A percentile compares a stretch with the other conserved stretches of the same genome.
phyloP scores from a whole-genome alignment of 2,888 invertebrate genomes.

The Phoronis australis region DNA sequence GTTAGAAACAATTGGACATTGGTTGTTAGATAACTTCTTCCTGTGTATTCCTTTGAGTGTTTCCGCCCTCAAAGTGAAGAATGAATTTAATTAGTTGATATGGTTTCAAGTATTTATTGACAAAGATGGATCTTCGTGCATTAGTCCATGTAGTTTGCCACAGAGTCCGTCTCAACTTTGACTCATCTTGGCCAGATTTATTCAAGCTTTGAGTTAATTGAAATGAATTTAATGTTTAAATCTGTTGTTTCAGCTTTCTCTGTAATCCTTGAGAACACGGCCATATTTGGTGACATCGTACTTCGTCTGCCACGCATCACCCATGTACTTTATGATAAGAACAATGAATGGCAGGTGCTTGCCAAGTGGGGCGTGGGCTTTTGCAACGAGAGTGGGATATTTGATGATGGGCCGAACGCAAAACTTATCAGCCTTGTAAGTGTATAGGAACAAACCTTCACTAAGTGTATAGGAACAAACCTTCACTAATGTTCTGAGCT shows the following conservation, averaged over 20 bases:
- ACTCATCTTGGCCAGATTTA: background rate
- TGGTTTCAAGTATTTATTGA: too few species aligned
- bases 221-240: background rate
- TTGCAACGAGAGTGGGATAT: constrained; percentile 58
- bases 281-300: constrained; percentile 61
- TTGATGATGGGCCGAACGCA: constrained; percentile 56
- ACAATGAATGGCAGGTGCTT: constrained; percentile 58
- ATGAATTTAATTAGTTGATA: too few species aligned
- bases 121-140: too few species aligned
- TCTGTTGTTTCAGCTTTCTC: constrained; percentile 56
- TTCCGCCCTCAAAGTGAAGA: too few species aligned
- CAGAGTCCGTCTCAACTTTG: too few species aligned
- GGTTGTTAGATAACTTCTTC: too few species aligned
- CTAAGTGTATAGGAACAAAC: too few species aligned
- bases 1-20: too few species aligned
- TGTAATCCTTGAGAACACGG: constrained; percentile 62
- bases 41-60: too few species aligned
- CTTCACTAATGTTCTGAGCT: too few species aligned
- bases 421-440: constrained; percentile 57
- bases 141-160: too few species aligned
- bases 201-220: background rate
- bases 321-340: constrained; percentile 56
- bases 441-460: too few species aligned
- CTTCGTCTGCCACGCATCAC: constrained; percentile 61
- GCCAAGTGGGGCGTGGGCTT: constrained; percentile 61